Conservation (phyloP, 2,888 invertebrate species). For the Chymomyza caudatula region DNA sequence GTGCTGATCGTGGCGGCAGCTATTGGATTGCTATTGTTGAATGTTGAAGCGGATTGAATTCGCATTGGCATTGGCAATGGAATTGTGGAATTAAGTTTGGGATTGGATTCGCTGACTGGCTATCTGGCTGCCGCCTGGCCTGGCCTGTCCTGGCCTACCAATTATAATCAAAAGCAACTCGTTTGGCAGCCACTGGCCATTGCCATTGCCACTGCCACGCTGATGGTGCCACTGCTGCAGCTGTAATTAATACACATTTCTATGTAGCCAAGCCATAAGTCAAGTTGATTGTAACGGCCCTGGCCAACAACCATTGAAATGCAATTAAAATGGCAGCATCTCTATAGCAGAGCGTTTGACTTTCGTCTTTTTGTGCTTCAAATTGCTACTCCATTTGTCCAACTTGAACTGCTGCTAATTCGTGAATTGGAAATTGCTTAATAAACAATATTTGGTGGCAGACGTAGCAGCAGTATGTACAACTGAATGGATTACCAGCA, state of each 20-base stretch:
- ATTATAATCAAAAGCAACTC: constrained; percentile 69
- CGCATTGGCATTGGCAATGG: constrained; percentile 10
- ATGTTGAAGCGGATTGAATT: background rate
- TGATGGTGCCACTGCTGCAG: constrained; percentile 23
- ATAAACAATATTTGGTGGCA: too few species aligned
- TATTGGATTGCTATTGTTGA: constrained; percentile 7
- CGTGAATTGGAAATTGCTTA: too few species aligned
- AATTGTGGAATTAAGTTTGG: background rate
- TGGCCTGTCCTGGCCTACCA: constrained; percentile 36
- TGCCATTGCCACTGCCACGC: constrained; percentile 9
- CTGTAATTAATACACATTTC: constrained; percentile 52
- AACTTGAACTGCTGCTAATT: too few species aligned
- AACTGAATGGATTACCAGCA: too few species aligned
- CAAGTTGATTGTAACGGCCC: constrained; percentile 21
- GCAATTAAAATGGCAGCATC: constrained; percentile 3
- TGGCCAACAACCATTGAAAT: background rate
- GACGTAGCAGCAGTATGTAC: too few species aligned
- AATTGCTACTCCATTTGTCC: background rate
- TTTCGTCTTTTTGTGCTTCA: background rate
- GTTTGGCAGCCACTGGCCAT: constrained; percentile 28
- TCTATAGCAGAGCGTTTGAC: background rate
- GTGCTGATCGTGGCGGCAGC: constrained; percentile 2
- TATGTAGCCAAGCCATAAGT: constrained; percentile 26
- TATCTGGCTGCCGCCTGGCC: constrained; percentile 4
- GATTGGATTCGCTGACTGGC: background rate